These are phyloP conservation scores for Chloropsis cyanopogon DNA, from an alignment of 2,113 vertebrate genomes.

Conservation along the genomic window DNA sequence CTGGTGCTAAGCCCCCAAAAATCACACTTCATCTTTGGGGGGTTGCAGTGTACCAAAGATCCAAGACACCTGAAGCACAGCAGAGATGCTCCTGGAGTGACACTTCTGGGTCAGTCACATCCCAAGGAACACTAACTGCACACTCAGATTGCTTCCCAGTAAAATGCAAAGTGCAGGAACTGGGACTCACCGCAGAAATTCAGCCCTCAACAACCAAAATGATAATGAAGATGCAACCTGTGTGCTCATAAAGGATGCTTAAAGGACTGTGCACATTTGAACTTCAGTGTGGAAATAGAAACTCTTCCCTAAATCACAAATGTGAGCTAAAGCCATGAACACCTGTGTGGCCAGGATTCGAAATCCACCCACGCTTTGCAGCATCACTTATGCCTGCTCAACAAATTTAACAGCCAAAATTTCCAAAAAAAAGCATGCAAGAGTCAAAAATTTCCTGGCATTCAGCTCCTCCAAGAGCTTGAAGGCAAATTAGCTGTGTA, in stretches of 20 bases:
- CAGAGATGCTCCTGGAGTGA: background rate
- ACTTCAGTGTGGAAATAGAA: background rate
- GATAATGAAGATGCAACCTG: background rate
- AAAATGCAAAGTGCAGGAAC: background rate
- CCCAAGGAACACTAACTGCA: background rate
- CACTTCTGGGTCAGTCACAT: background rate
- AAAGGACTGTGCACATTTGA: background rate
- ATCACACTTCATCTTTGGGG: background rate
- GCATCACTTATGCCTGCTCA: background rate
- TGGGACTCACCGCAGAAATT: background rate
- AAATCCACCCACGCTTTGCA: background rate
- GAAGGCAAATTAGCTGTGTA: conserved; percentile 25
- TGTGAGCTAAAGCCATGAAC: background rate
- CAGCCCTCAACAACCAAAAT: background rate
- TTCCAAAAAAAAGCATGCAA: background rate
- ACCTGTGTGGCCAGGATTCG: background rate
- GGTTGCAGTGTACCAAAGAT: background rate
- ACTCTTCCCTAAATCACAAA: background rate
- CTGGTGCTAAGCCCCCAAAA: background rate
- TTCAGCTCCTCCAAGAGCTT: background rate
- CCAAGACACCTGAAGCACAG: background rate
- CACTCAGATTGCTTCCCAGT: background rate
- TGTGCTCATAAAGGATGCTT: background rate
- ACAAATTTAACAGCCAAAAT: background rate
- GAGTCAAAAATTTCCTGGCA: conserved; percentile 5